Conservation (phyloP, 2,888 invertebrate species). For the Cerastis leucographa region DNA sequence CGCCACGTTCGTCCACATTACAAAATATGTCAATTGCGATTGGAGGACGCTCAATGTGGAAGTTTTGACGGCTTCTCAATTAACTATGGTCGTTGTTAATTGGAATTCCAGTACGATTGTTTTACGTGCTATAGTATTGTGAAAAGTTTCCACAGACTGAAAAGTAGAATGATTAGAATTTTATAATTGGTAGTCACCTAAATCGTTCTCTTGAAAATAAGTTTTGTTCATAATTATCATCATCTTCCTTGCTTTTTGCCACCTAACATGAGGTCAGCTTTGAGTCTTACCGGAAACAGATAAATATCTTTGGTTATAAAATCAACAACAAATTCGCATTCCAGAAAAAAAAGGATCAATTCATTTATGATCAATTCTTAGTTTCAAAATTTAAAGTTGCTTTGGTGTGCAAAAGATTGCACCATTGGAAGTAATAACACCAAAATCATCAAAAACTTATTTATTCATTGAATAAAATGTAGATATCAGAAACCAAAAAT, state of each 20-base stretch:
- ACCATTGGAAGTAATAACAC: slow-evolving; percentile 6
- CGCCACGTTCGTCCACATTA: slow-evolving; percentile 17
- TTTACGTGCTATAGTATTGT: slow-evolving; percentile 11
- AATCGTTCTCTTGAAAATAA: background rate
- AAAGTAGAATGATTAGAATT: slow-evolving; percentile 5
- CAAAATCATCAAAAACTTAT: background rate
- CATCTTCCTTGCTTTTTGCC: background rate
- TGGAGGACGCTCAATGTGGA: slow-evolving; percentile 1
- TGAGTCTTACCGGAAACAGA: background rate
- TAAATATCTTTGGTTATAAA: background rate
- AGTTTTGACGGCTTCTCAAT: slow-evolving; percentile 43
- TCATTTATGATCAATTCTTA: background rate
- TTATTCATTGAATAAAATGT: slow-evolving; percentile 9
- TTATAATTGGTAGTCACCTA: background rate
- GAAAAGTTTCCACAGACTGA: slow-evolving; percentile 3
- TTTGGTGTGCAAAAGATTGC: slow-evolving; percentile 5
- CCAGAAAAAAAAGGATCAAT: background rate
- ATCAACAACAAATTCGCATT: background rate
- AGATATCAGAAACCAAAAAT: slow-evolving; percentile 8
- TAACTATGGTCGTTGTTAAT: slow-evolving; percentile 35
- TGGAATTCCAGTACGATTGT: slow-evolving; percentile 33
- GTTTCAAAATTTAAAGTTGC: background rate
- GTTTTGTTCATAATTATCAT: background rate
- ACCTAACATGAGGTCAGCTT: background rate
- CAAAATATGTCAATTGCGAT: slow-evolving; percentile 16